These are phyloP conservation scores for Macroglossus sobrinus DNA, from an alignment of 2,113 vertebrate species.

Conservation along the genomic window DNA sequence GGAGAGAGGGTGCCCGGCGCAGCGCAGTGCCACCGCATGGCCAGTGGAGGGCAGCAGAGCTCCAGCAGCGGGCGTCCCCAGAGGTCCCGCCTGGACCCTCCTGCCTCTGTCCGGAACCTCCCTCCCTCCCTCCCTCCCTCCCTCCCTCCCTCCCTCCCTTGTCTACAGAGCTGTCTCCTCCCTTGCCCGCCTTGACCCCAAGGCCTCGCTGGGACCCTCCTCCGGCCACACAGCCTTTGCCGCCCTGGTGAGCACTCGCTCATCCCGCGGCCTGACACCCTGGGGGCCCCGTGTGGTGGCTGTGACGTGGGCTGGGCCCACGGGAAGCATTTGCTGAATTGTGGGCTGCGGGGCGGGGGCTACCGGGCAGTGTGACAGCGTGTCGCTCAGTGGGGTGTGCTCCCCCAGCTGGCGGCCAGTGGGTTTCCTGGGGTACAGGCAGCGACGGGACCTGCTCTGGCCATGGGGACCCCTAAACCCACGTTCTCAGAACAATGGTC, in stretches of 20 bases:
- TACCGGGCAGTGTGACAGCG: rapidly evolving
- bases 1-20: rapidly evolving
- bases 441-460: rapidly evolving
- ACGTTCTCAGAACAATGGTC: not conserved
- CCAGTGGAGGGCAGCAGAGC: slow-evolving; percentile 62
- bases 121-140: too few relatives aligned
- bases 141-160: too few relatives aligned
- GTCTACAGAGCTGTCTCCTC: not conserved
- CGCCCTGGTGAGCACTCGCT: rapidly evolving
- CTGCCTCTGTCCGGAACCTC: too few relatives aligned
- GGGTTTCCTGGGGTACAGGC: rapidly evolving
- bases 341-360: rapidly evolving
- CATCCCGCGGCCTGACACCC: too few relatives aligned
- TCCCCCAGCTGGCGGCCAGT: rapidly evolving
- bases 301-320: not conserved
- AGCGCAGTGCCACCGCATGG: rapidly evolving
- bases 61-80: not conserved
- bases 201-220: not conserved
- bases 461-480: rapidly evolving
- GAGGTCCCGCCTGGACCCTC: not conserved
- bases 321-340: rapidly evolving
- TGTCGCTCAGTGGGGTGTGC: not conserved
- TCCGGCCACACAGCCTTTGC: rapidly evolving
- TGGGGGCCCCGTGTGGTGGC: not conserved
- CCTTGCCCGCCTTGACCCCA: not conserved